phyloP scores from a whole-genome alignment of 1,140 invertebrate genomes.

The Brachionus paranguensis region DNA sequence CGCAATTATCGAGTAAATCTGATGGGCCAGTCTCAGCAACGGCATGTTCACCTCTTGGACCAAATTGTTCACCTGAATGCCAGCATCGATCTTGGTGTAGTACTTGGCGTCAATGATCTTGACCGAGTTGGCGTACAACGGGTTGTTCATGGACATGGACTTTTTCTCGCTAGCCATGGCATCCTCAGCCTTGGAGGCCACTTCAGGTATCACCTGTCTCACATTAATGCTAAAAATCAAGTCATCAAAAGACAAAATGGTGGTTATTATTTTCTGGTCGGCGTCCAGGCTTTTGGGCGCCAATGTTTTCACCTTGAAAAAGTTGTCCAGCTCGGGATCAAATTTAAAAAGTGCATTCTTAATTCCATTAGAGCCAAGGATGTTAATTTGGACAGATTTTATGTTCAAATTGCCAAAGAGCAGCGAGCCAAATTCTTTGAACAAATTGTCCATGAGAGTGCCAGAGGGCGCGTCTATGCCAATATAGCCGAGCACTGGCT shows the following conservation, averaged over 20 bases:
- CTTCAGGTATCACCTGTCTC: conserved; percentile 5
- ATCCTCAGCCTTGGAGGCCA: neutral
- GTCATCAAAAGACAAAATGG: conserved; percentile 35
- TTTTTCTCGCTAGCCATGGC: neutral
- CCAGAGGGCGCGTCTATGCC: conserved; percentile 27
- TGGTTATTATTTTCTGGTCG: conserved; percentile 28
- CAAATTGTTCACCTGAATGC: conserved; percentile 41
- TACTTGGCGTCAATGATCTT: conserved; percentile 14
- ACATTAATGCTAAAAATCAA: conserved; percentile 21
- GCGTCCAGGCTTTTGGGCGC: neutral
- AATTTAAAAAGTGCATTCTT: neutral
- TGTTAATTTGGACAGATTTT: conserved; percentile 23
- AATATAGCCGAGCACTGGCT: conserved; percentile 12
- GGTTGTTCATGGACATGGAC: conserved; percentile 1
- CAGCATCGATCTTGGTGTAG: conserved; percentile 30
- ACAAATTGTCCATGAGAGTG: conserved; percentile 35
- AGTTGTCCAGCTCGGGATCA: neutral
- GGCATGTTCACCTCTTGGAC: conserved; percentile 80
- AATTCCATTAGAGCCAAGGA: neutral
- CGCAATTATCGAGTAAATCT: conserved; percentile 94
- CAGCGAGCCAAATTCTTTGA: conserved; percentile 38
- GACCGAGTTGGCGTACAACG: neutral
- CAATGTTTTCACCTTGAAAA: neutral
- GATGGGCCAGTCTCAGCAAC: conserved; percentile 79
- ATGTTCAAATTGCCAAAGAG: conserved; percentile 35